Evolutionary conservation across 2,113 vertebrate species (phyloP).

Genomic region (Mohoua ochrocephala): DNA sequence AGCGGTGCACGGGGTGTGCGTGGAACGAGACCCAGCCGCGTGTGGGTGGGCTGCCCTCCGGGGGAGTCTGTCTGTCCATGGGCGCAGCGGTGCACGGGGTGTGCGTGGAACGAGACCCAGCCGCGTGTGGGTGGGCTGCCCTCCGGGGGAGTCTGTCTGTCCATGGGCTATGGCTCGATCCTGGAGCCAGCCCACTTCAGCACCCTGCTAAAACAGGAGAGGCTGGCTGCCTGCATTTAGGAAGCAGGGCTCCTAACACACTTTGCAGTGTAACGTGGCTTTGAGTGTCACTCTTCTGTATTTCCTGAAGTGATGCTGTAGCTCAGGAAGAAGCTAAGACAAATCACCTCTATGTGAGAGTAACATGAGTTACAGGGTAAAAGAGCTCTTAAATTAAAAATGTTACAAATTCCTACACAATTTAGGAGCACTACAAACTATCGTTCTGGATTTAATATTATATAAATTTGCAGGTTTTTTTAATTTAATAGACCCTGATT

Average conservation of each 20-base stretch:
- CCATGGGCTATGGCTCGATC: accelerated
- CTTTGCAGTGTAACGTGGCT: background rate
- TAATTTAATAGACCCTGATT: background rate
- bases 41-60: background rate
- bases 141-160: background rate
- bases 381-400: background rate
- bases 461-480: background rate
- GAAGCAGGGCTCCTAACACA: background rate
- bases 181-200: background rate
- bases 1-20: accelerated
- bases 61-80: no score
- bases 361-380: background rate
- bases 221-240: background rate
- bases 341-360: background rate
- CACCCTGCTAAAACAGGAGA: background rate
- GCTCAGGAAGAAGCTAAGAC: background rate
- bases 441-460: background rate
- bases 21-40: background rate
- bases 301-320: background rate
- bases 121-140: accelerated
- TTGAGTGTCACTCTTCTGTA: background rate
- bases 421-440: background rate
- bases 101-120: accelerated
- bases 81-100: background rate
- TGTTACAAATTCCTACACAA: accelerated